phyloP scores from a whole-genome alignment of 2,113 vertebrate genomes.

The Siniperca knerii region DNA sequence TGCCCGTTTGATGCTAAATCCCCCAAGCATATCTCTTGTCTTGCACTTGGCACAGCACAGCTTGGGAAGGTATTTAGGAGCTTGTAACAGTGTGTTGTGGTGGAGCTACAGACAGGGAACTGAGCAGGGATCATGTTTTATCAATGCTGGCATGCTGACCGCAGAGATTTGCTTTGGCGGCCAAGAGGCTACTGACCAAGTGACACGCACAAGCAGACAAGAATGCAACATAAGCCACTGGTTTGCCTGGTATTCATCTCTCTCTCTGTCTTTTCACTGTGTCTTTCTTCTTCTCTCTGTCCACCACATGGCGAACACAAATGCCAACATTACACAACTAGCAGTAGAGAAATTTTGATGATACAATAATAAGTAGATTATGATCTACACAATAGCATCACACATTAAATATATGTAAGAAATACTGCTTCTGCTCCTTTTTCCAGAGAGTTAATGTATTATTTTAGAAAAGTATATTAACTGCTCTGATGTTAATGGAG shows the following conservation, averaged over 20 bases:
- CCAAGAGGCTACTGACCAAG: slow-evolving; percentile 28
- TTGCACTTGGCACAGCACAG: slow-evolving; percentile 46
- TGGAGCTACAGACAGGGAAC: slow-evolving; percentile 31
- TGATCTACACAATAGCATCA: background rate
- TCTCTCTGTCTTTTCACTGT: background rate
- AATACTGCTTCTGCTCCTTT: background rate
- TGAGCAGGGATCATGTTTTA: slow-evolving; percentile 70
- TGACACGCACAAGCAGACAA: slow-evolving; percentile 4
- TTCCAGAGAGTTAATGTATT: background rate
- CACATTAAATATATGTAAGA: background rate
- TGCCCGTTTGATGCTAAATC: slow-evolving; percentile 59
- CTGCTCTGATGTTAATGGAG: background rate
- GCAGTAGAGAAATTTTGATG: background rate
- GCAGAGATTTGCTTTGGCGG: slow-evolving; percentile 46
- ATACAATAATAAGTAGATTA: background rate
- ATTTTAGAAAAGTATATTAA: background rate
- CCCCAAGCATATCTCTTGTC: slow-evolving; percentile 56
- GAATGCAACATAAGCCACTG: slow-evolving; percentile 13
- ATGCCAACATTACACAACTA: background rate
- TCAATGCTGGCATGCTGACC: slow-evolving; percentile 47
- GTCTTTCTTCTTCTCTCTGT: background rate
- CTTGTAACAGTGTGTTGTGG: slow-evolving; percentile 48
- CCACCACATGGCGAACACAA: background rate
- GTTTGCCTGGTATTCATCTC: slow-evolving; percentile 1
- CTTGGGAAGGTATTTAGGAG: slow-evolving; percentile 63